phyloP scores from a whole-genome alignment of 2,113 vertebrate genomes.

The Phaethornis superciliosus region DNA sequence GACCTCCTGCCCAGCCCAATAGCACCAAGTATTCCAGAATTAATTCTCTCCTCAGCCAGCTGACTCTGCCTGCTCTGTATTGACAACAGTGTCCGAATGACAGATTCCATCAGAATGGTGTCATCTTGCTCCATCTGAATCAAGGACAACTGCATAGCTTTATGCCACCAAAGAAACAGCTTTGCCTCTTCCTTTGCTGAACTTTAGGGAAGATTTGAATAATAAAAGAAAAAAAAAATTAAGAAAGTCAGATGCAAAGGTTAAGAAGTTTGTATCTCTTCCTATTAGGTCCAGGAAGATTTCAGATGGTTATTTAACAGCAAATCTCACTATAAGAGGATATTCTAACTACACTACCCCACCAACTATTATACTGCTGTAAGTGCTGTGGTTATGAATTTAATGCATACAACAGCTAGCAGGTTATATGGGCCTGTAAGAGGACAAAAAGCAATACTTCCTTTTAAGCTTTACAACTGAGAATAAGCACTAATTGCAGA shows the following conservation, averaged over 20 bases:
- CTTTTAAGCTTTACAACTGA: neutral
- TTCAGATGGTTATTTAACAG: neutral
- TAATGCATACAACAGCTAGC: neutral
- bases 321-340: neutral
- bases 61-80: conserved; percentile 85
- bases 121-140: conserved; percentile 86
- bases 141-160: conserved; percentile 85
- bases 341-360: neutral
- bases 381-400: neutral
- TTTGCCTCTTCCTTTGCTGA: conserved; percentile 90
- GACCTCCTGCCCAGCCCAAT: conserved; percentile 93
- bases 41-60: conserved; percentile 89
- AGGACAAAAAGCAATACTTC: neutral
- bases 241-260: neutral
- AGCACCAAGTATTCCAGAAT: conserved; percentile 90
- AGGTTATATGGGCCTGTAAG: neutral
- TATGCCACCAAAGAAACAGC: conserved; percentile 97
- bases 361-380: neutral
- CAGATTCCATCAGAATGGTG: conserved; percentile 53
- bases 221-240: neutral
- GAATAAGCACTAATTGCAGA: neutral
- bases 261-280: neutral
- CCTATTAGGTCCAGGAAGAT: neutral
- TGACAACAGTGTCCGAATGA: conserved; percentile 77
- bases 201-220: conserved; percentile 62